These are phyloP conservation scores for Sarcophaga bullata DNA, from an alignment of 1,140 invertebrate genomes.

Conservation along the genomic window DNA sequence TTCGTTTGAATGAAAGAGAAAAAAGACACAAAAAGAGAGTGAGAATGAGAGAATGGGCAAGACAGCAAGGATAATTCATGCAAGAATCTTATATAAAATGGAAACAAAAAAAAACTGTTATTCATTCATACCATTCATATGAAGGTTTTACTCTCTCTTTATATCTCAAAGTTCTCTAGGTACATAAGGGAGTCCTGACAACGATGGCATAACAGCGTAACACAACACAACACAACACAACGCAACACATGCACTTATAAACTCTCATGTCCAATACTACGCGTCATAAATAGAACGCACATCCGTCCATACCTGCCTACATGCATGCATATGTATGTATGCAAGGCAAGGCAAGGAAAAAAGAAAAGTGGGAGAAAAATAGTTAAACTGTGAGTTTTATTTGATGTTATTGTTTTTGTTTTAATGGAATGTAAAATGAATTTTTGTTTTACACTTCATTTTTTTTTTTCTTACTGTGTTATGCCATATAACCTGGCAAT, in stretches of 20 bases:
- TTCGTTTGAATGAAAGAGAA: too few species aligned
- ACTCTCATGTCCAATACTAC: neutral
- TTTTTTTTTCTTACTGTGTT: neutral
- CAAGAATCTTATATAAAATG: too few species aligned
- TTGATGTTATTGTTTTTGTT: neutral
- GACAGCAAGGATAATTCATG: too few species aligned
- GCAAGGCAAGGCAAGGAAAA: neutral
- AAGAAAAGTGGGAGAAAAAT: constrained; percentile 12
- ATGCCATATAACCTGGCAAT: neutral
- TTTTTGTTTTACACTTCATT: neutral
- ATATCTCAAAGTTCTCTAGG: too few species aligned
- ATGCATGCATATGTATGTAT: neutral
- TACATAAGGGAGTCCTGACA: too few species aligned
- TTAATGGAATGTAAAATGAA: neutral
- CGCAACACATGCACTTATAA: neutral
- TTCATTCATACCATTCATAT: too few species aligned
- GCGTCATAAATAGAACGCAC: neutral
- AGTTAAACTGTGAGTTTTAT: too few species aligned
- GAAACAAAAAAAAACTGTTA: too few species aligned
- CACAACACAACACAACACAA: neutral
- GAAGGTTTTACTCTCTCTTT: too few species aligned
- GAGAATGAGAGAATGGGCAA: too few species aligned
- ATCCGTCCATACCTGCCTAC: neutral
- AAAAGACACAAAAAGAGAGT: too few species aligned
- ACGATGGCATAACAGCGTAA: neutral